phyloP scores from a whole-genome alignment of 2,888 invertebrate genomes.

The Parnassius mnemosyne region DNA sequence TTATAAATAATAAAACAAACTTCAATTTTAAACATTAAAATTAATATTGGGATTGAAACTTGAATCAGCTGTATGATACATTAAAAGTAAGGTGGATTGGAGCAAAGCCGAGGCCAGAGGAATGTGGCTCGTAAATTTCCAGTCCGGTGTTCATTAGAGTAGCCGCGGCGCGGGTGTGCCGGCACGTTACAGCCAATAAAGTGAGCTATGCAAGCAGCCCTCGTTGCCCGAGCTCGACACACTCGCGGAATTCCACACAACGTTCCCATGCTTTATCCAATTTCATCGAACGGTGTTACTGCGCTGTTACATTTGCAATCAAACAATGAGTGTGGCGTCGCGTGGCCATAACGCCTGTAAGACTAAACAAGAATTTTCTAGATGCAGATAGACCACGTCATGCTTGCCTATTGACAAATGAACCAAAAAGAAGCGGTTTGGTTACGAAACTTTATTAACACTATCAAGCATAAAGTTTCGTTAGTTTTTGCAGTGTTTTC shows the following conservation, averaged over 20 bases:
- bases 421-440: neutral
- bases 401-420: neutral
- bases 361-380: slow-evolving; percentile 62
- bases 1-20: too few species aligned
- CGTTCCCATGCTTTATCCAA: slow-evolving; percentile 78
- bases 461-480: too few species aligned
- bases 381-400: slow-evolving; percentile 40
- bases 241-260: slow-evolving; percentile 67
- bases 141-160: slow-evolving; percentile 60
- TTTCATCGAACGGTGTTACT: slow-evolving; percentile 70
- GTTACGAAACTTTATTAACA: too few species aligned
- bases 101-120: slow-evolving; percentile 41
- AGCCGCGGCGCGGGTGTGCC: slow-evolving; percentile 37
- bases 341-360: slow-evolving; percentile 57
- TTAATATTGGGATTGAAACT: neutral
- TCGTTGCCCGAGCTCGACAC: slow-evolving; percentile 50
- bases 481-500: neutral
- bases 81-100: neutral
- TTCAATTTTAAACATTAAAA: too few species aligned
- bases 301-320: slow-evolving; percentile 44
- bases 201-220: slow-evolving; percentile 74
- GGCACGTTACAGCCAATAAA: slow-evolving; percentile 73
- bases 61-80: slow-evolving; percentile 2
- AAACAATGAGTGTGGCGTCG: slow-evolving; percentile 71
- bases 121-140: slow-evolving; percentile 56